phyloP scores from a whole-genome alignment of 2,888 invertebrate genomes.

The Sminthurinus aureus region DNA sequence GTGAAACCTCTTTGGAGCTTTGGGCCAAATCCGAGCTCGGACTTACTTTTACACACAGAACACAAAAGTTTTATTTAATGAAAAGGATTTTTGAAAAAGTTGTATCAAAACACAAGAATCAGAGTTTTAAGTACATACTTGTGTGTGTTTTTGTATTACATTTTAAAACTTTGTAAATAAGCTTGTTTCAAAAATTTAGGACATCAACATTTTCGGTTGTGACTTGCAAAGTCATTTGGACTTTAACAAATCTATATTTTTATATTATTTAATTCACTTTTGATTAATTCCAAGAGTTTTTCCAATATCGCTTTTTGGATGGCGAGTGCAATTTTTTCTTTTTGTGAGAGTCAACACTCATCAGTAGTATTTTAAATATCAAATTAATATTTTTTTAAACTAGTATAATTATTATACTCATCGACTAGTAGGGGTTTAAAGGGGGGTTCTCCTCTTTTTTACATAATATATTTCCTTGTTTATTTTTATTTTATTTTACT shows the following conservation, averaged over 20 bases:
- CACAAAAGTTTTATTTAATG: too few relatives aligned
- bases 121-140: too few relatives aligned
- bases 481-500: constrained; percentile 1
- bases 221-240: neutral
- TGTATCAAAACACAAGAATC: neutral
- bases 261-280: neutral
- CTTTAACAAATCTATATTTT: neutral
- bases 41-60: too few relatives aligned
- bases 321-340: constrained; percentile 35
- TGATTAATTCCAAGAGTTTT: neutral
- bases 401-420: neutral
- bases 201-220: neutral
- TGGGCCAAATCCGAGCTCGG: neutral
- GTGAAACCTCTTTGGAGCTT: neutral
- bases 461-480: constrained; percentile 17
- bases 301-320: constrained; percentile 41
- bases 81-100: neutral
- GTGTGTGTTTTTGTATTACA: too few relatives aligned
- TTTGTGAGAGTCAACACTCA: constrained; percentile 41
- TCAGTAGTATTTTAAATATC: neutral
- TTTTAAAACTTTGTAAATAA: neutral
- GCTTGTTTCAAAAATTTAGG: neutral
- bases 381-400: constrained; percentile 14
- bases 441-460: constrained; percentile 12
- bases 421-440: neutral